Base-by-base conservation (phyloP, 2,797 vertebrate species). In the Enoplosus armatus region DNA sequence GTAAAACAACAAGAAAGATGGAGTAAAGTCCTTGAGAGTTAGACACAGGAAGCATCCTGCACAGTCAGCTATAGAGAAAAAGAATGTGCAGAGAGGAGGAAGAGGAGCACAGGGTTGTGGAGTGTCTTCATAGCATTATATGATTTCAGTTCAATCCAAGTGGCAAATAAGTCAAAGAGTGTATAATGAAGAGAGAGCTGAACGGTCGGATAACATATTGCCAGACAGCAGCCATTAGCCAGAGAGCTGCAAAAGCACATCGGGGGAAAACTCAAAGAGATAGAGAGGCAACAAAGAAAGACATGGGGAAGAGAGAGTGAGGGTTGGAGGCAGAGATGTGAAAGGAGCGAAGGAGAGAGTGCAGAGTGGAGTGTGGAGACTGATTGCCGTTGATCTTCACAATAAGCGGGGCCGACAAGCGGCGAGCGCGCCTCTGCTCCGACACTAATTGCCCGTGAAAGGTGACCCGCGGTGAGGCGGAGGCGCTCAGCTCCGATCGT, bases 361-460 rank as follows among this genome's bases (percentile, higher is more conserved):
- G 89, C 86, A 78, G 86, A 89, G 88, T 86, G 86, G 84, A 89
- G 87, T 83, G 91, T 86, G 90, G 92, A 94, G 93, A 94, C 94
- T 95, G 94, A 96, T 95, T 93, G 92, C 93, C 92, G 93, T 88
- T 93, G 96, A 97, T 96, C 95, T 94, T 95, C 96, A 97, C 92
- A 94, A 97, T 98, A 98, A 99, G 96, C 96, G 92, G 93, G 96
- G 91, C 60, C 92, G 98, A 99, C 98, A 99, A 97, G 96, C 97
- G 95, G 96, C 94, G 95, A 97, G 96, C 96, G 90, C 94, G 96
- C 95, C 96, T 96, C 96, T 90, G 96, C 95, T 96, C 96, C 95
- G 95, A 99, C 98, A 98, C 97, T 99, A 98, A 99, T 98, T 97
- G 97, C 95, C 97, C 96, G 96, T 98, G 98, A 99, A 98, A 98